phyloP scores from a whole-genome alignment of 1,140 invertebrate genomes.

The Harlomillsia oculata region DNA sequence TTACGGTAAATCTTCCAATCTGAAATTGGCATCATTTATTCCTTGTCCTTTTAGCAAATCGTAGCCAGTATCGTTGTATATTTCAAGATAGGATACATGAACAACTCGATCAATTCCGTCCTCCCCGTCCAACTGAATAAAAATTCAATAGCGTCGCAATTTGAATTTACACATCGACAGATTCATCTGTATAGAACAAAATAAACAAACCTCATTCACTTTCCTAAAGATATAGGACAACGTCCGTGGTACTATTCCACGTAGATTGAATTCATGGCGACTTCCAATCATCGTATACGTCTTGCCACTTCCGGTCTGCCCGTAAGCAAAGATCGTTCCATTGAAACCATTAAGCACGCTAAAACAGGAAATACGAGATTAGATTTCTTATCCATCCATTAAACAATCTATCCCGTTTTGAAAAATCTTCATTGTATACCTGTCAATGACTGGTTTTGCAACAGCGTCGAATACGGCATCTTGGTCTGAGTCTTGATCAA shows the following conservation, averaged over 20 bases:
- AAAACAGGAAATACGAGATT: neutral
- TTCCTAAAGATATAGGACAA: slow-evolving; percentile 48
- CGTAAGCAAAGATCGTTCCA: slow-evolving; percentile 78
- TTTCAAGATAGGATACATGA: slow-evolving; percentile 48
- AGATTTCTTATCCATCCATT: slow-evolving; percentile 35
- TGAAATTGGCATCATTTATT: slow-evolving; percentile 11
- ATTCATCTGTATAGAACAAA: neutral
- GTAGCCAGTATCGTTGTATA: slow-evolving; percentile 52
- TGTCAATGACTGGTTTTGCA: slow-evolving; percentile 44
- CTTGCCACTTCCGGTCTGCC: slow-evolving; percentile 57
- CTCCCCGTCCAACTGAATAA: neutral
- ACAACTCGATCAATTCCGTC: slow-evolving; percentile 32
- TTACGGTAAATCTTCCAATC: neutral
- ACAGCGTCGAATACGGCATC: slow-evolving; percentile 43
- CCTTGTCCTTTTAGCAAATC: slow-evolving; percentile 52
- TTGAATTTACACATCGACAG: neutral
- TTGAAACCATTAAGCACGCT: slow-evolving; percentile 65
- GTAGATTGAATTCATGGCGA: slow-evolving; percentile 41
- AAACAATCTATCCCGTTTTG: slow-evolving; percentile 6
- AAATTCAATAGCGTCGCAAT: neutral
- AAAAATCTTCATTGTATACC: slow-evolving; percentile 37
- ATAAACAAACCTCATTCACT: slow-evolving; percentile 44
- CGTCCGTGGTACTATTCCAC: slow-evolving; percentile 52
- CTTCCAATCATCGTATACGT: slow-evolving; percentile 59
- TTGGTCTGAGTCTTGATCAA: slow-evolving; percentile 41